These are phyloP conservation scores for Agapornis roseicollis DNA, from an alignment of 2,113 vertebrate species.

Conservation along the genomic window DNA sequence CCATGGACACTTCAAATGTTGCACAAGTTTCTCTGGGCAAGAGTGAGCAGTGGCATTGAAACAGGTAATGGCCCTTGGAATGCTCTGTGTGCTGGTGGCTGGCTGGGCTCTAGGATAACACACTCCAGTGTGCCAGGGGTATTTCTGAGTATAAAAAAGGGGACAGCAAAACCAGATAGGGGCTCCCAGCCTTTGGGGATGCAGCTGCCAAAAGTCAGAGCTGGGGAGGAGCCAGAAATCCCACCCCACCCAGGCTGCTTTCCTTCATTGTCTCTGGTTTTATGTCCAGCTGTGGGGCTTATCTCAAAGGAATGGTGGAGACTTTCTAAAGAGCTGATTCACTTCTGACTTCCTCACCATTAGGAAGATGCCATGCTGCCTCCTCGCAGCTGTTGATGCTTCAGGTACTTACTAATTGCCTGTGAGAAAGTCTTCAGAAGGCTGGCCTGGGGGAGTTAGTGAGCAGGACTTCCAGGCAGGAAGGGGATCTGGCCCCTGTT, in stretches of 20 bases:
- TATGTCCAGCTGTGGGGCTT: background rate
- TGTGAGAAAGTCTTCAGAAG: background rate
- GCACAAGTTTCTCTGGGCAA: background rate
- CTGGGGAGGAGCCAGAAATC: background rate
- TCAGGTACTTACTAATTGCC: background rate
- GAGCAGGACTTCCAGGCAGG: background rate
- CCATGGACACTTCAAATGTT: background rate
- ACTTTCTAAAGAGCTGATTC: background rate
- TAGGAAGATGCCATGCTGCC: background rate
- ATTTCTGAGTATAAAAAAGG: background rate
- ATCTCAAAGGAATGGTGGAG: constrained; percentile 46
- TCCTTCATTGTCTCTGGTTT: background rate
- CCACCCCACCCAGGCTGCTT: background rate
- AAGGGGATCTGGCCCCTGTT: background rate
- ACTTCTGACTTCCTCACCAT: background rate
- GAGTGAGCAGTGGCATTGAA: fast-evolving
- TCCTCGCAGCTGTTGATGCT: background rate
- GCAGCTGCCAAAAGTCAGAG: background rate
- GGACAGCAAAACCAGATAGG: background rate
- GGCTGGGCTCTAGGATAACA: background rate
- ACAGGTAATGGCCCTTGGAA: fast-evolving
- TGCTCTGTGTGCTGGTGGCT: background rate
- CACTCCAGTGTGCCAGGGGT: fast-evolving
- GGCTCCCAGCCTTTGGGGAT: background rate
- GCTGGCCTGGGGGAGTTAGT: too few species aligned